These are phyloP conservation scores for Hydrolagus colliei DNA, from an alignment of 2,797 vertebrate species.

Conservation along the genomic window DNA sequence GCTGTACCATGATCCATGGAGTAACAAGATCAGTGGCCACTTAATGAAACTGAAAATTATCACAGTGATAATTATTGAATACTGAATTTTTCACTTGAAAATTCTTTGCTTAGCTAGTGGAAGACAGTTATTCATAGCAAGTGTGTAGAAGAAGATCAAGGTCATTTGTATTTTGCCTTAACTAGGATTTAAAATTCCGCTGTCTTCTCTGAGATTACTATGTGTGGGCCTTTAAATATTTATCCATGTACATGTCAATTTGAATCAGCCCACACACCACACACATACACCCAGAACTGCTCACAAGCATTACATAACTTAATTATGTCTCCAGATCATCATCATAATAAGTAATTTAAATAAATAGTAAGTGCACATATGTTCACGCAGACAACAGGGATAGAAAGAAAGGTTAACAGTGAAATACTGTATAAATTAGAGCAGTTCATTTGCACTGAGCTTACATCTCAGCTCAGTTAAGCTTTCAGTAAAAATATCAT, in stretches of 20 bases:
- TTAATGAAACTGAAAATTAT: no score
- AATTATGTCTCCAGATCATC: not conserved
- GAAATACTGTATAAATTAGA: slow-evolving; percentile 12
- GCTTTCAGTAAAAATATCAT: slow-evolving; percentile 29
- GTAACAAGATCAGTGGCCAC: no score
- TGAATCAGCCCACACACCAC: slow-evolving; percentile 10
- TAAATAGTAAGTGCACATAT: slow-evolving; percentile 7
- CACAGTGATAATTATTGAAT: no score
- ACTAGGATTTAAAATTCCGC: slow-evolving; percentile 15
- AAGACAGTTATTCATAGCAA: no score
- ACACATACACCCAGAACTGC: not conserved
- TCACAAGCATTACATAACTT: slow-evolving; percentile 14
- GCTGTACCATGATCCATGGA: no score
- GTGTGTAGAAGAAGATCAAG: no score
- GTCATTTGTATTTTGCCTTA: no score
- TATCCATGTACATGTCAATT: not conserved
- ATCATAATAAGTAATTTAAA: slow-evolving; percentile 8
- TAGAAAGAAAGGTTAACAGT: slow-evolving; percentile 4
- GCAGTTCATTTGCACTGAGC: slow-evolving; percentile 7
- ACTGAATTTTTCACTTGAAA: no score
- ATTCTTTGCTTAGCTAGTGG: no score
- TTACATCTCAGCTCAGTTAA: slow-evolving; percentile 14
- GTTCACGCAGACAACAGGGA: slow-evolving; percentile 12
- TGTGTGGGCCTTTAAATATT: not conserved
- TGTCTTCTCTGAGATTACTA: slow-evolving; percentile 13